Percentiles rank a stretch among this genome's conserved stretches.
Evolutionary conservation across 1,140 invertebrate species (phyloP).

Genomic region (Drusus annulatus): DNA sequence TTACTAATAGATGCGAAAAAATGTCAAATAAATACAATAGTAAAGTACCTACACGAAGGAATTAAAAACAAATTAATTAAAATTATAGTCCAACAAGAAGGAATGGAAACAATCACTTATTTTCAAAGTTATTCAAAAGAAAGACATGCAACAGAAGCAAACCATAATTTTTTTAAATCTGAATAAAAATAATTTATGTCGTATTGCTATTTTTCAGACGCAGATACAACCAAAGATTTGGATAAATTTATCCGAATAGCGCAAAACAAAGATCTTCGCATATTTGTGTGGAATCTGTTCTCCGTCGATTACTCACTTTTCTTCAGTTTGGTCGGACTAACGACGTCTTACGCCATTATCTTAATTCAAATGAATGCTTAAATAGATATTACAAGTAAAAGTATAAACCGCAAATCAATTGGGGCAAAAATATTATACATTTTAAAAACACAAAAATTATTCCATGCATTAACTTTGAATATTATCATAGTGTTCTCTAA

Average conservation of each 20-base stretch:
- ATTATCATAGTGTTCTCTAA: neutral
- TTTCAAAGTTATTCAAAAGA: too few relatives aligned
- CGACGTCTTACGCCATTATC: constrained; percentile 32
- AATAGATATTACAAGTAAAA: neutral
- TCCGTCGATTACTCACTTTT: constrained; percentile 19
- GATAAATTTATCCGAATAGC: neutral
- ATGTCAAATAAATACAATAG: too few relatives aligned
- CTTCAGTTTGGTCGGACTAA: constrained; percentile 5
- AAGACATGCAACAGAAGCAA: too few relatives aligned
- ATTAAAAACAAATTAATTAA: too few relatives aligned
- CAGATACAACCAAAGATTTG: neutral
- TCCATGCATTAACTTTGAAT: neutral
- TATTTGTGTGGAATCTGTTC: constrained; percentile 26
- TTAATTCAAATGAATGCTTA: constrained; percentile 35
- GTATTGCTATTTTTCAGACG: constrained; percentile 28
- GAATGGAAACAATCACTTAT: too few relatives aligned
- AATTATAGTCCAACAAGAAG: too few relatives aligned
- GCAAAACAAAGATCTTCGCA: neutral
- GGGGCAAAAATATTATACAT: too few relatives aligned
- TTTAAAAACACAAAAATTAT: neutral
- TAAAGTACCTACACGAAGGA: too few relatives aligned
- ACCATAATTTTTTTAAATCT: too few relatives aligned
- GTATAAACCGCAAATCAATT: neutral
- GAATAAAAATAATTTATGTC: neutral
- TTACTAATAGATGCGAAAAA: too few relatives aligned